Evolutionary conservation across 2,113 vertebrate genomes (phyloP).

Genomic region (Pteronura brasiliensis): DNA sequence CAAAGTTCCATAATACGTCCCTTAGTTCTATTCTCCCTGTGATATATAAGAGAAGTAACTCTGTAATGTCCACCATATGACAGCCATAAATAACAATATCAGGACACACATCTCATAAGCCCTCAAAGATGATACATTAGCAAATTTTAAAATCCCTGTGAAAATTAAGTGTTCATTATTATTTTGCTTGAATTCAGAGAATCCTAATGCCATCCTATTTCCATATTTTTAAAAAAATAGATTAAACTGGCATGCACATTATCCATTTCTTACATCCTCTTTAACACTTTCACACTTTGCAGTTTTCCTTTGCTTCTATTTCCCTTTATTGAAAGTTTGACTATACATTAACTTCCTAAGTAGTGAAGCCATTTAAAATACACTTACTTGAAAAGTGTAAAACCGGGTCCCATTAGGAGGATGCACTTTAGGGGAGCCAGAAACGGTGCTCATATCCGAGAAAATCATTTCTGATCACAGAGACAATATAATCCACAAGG

Average conservation of each 20-base stretch:
- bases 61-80: slow-evolving; percentile 26
- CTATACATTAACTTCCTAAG: slow-evolving; percentile 54
- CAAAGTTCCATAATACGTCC: slow-evolving; percentile 60
- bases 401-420: slow-evolving; percentile 97
- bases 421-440: slow-evolving; percentile 96
- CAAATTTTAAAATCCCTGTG: slow-evolving; percentile 35
- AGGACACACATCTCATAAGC: slow-evolving; percentile 26
- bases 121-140: not conserved
- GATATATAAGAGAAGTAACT: slow-evolving; percentile 16
- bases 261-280: slow-evolving; percentile 49
- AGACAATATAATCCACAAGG: slow-evolving; percentile 87
- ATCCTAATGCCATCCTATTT: slow-evolving; percentile 21
- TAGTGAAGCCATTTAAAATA: slow-evolving; percentile 69
- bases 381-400: slow-evolving; percentile 98
- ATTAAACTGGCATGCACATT: slow-evolving; percentile 44
- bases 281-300: slow-evolving; percentile 40
- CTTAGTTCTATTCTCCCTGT: slow-evolving; percentile 44
- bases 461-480: slow-evolving; percentile 95
- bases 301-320: slow-evolving; percentile 53
- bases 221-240: slow-evolving; percentile 36
- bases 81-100: slow-evolving; percentile 16
- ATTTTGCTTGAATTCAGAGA: slow-evolving; percentile 57
- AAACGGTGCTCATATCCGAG: slow-evolving; percentile 96
- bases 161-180: slow-evolving; percentile 47
- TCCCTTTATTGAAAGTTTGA: slow-evolving; percentile 73